Percentiles rank a stretch among this genome's conserved stretches.
Evolutionary conservation across 2,113 vertebrate genomes (phyloP).

Genomic region (Struthidea cinerea): DNA sequence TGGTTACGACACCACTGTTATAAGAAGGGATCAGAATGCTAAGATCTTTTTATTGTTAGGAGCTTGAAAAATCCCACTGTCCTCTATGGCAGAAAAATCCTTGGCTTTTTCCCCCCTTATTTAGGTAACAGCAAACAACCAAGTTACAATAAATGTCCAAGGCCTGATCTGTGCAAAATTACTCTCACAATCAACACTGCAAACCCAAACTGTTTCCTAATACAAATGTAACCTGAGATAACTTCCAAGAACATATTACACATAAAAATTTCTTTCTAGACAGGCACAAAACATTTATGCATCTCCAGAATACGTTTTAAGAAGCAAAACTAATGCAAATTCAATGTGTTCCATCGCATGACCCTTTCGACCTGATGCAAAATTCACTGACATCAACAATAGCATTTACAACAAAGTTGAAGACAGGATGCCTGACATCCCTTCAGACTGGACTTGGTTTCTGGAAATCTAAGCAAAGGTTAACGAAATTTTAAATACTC

Average conservation of each 20-base stretch:
- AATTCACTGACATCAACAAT: background rate
- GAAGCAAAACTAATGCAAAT: background rate
- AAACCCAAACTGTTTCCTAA: background rate
- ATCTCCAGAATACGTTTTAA: background rate
- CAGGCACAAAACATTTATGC: background rate
- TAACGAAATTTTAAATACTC: background rate
- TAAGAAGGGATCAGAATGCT: background rate
- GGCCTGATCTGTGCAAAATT: no score
- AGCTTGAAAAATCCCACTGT: background rate
- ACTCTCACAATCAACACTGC: background rate
- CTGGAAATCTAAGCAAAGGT: background rate
- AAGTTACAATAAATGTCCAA: fast-evolving
- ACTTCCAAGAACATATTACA: background rate
- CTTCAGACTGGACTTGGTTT: fast-evolving
- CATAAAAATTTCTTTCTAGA: background rate
- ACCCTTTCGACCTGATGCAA: background rate
- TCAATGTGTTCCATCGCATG: background rate
- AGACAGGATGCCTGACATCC: background rate
- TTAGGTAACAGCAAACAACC: background rate
- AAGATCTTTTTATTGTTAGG: background rate
- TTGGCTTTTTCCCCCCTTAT: fast-evolving
- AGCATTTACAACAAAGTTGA: background rate
- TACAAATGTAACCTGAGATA: background rate
- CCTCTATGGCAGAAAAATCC: background rate
- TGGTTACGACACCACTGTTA: background rate